Conservation (phyloP, 2,113 vertebrate genomes). For the Toxotes jaculatrix region DNA sequence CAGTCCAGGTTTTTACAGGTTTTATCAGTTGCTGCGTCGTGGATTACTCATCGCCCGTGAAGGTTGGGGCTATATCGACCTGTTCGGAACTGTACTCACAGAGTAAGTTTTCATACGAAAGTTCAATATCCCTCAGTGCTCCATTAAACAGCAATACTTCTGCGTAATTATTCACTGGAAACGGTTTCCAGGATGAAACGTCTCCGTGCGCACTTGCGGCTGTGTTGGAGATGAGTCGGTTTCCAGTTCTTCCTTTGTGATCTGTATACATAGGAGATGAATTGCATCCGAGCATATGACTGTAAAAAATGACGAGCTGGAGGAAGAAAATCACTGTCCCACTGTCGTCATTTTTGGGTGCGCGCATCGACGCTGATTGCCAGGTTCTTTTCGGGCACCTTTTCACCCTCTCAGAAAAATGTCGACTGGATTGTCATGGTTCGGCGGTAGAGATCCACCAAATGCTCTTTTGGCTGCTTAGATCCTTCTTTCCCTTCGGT, state of each 20-base stretch:
- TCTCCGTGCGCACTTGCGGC: conserved; percentile 58
- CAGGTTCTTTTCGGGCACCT: conserved; percentile 47
- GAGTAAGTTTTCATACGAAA: conserved; percentile 69
- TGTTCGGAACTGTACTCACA: conserved; percentile 52
- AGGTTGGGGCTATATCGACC: conserved; percentile 59
- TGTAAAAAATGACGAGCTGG: conserved; percentile 54
- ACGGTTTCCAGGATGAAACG: conserved; percentile 41
- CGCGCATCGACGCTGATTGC: conserved; percentile 69
- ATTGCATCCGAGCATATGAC: conserved; percentile 67
- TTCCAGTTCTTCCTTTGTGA: conserved; percentile 61
- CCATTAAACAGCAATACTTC: conserved; percentile 39
- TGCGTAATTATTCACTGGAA: conserved; percentile 63
- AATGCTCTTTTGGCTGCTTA: conserved; percentile 53
- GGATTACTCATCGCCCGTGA: conserved; percentile 70
- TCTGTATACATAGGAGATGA: conserved; percentile 63
- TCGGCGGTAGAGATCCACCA: conserved; percentile 56
- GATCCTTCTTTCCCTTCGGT: conserved; percentile 66
- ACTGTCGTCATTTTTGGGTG: conserved; percentile 70
- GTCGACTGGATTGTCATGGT: conserved; percentile 59
- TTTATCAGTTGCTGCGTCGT: conserved; percentile 69
- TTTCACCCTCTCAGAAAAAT: conserved; percentile 31
- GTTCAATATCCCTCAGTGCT: conserved; percentile 61
- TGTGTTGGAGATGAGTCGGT: conserved; percentile 55
- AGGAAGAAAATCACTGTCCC: conserved; percentile 70
- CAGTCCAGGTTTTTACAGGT: conserved; percentile 67